phyloP scores from a whole-genome alignment of 2,113 vertebrate genomes.

The Cottus gobio region DNA sequence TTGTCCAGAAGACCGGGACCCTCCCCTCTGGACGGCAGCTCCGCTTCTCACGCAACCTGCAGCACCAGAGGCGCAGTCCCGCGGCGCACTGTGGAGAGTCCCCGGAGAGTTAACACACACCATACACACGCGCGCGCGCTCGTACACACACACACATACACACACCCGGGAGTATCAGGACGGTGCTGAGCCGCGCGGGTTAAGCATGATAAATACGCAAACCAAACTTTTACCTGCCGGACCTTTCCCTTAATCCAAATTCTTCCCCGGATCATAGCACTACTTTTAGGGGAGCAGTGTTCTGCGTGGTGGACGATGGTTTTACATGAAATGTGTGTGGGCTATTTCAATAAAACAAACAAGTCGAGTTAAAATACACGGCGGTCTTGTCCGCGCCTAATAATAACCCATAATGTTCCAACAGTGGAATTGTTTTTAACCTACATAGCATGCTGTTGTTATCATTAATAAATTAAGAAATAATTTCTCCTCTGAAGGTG shows the following conservation, averaged over 20 bases:
- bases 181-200: neutral
- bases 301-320: neutral
- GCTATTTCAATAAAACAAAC: neutral
- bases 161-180: constrained; percentile 8
- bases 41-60: constrained; percentile 84
- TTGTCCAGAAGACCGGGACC: constrained; percentile 82
- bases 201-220: neutral
- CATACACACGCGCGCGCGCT: neutral
- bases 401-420: neutral
- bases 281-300: neutral
- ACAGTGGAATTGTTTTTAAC: neutral
- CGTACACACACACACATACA: neutral
- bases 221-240: neutral
- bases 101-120: constrained; percentile 22
- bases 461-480: neutral
- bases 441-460: neutral
- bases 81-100: constrained; percentile 51
- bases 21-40: constrained; percentile 78
- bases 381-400: neutral
- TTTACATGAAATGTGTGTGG: neutral
- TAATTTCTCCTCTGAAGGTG: neutral
- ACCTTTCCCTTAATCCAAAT: neutral
- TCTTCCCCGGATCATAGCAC: neutral
- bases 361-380: neutral
- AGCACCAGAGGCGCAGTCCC: constrained; percentile 64